Conservation (phyloP, 2,113 vertebrate species). For the Megaleporinus macrocephalus region DNA sequence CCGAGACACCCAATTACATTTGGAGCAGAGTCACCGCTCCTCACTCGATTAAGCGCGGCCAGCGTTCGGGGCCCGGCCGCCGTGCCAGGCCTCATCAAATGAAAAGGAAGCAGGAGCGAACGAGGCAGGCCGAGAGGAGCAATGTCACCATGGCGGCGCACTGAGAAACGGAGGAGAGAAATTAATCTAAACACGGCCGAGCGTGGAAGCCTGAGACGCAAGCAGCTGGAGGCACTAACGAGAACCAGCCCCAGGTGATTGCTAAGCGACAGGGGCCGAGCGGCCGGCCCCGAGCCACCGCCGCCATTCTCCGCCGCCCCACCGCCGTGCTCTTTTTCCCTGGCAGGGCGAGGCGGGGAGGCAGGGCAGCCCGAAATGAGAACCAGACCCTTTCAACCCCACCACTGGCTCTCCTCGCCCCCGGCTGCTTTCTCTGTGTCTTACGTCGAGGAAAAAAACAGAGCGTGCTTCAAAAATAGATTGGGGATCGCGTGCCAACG, state of each 20-base stretch:
- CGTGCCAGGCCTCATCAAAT: constrained; percentile 53
- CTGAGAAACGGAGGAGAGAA: constrained; percentile 61
- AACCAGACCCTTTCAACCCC: constrained; percentile 80
- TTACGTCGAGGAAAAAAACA: constrained; percentile 64
- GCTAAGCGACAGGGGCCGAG: constrained; percentile 77
- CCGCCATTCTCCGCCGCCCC: constrained; percentile 70
- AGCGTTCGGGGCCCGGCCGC: constrained; percentile 36
- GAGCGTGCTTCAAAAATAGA: constrained; percentile 80
- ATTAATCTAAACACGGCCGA: constrained; percentile 73
- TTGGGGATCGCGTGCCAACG: constrained; percentile 80
- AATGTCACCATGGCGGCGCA: constrained; percentile 64
- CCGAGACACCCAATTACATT: constrained; percentile 9
- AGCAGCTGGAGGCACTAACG: constrained; percentile 75
- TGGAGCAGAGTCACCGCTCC: constrained; percentile 17
- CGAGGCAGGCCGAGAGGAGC: constrained; percentile 49
- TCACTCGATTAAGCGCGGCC: constrained; percentile 31
- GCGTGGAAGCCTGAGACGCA: constrained; percentile 61
- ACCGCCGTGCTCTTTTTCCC: constrained; percentile 68
- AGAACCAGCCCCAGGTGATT: constrained; percentile 74
- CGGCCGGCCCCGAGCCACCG: constrained; percentile 70
- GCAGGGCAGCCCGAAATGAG: constrained; percentile 77
- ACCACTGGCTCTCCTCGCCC: constrained; percentile 77
- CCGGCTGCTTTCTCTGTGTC: constrained; percentile 68
- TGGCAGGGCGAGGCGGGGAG: constrained; percentile 74
- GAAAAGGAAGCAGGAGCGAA: constrained; percentile 63